Percentiles rank a stretch among this genome's conserved stretches.
Conservation (phyloP, 1,140 invertebrate genomes). For the Heterodera carotae region DNA sequence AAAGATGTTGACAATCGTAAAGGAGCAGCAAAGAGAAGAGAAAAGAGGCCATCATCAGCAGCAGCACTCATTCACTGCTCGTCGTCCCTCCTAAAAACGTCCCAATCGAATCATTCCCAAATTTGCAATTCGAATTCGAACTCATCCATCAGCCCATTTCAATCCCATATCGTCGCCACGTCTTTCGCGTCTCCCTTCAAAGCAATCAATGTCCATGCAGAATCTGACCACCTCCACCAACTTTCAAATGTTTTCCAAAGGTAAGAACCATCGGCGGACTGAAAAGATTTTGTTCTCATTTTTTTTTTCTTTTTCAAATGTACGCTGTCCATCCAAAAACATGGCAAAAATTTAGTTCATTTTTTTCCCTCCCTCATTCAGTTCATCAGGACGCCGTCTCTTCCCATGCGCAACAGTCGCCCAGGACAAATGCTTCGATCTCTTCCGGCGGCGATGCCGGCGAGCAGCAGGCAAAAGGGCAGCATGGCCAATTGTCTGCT, state of each 20-base stretch:
- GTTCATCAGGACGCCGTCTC: constrained; percentile 18
- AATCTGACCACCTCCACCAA: constrained; percentile 26
- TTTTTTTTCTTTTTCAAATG: neutral
- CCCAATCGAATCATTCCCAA: neutral
- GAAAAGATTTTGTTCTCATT: neutral
- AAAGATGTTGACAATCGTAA: neutral
- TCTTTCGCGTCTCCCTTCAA: neutral
- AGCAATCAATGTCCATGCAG: constrained; percentile 15
- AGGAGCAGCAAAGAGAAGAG: neutral
- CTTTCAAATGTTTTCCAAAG: constrained; percentile 25
- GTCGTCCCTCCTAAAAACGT: neutral
- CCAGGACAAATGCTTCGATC: neutral
- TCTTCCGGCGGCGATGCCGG: neutral
- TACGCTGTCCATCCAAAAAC: neutral
- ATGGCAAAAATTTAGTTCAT: constrained; percentile 2
- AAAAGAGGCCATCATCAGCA: neutral
- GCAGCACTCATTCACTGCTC: neutral
- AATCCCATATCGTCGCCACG: neutral
- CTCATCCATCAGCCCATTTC: neutral
- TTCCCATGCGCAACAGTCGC: neutral
- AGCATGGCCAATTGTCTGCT: constrained; percentile 6
- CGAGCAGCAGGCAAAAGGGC: neutral
- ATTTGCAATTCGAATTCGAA: neutral
- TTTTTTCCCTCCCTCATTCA: neutral
- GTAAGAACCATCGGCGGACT: neutral